Evolutionary conservation across 2,797 vertebrate genomes (phyloP).

Genomic region (Sciurus carolinensis): DNA sequence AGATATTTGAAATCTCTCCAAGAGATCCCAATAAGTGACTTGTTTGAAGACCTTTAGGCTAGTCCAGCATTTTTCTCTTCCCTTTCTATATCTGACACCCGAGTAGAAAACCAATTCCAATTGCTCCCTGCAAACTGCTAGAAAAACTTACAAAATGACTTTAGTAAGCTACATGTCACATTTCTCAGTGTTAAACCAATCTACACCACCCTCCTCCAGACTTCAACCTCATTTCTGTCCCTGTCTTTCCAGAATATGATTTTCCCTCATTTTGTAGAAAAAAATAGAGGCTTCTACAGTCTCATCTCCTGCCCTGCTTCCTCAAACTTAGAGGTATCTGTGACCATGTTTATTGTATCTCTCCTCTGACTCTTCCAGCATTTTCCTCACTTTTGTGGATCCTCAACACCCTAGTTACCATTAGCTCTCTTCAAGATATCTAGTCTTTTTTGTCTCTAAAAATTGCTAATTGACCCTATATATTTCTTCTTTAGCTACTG

Average conservation of each 20-base stretch:
- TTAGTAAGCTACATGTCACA: slow-evolving; percentile 1
- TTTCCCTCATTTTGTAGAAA: slow-evolving; percentile 32
- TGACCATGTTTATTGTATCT: not conserved
- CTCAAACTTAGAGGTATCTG: not conserved
- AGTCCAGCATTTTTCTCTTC: not conserved
- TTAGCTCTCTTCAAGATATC: not conserved
- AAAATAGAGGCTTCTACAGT: not conserved
- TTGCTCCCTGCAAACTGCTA: not conserved
- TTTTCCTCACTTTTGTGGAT: not conserved
- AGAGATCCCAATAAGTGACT: slow-evolving; percentile 27
- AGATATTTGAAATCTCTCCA: not conserved
- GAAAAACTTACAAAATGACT: slow-evolving; percentile 1
- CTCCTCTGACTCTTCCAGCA: not conserved
- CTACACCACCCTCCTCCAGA: not conserved
- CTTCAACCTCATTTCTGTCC: not conserved
- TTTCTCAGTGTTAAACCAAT: slow-evolving; percentile 29
- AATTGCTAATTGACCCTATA: not conserved
- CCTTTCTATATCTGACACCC: not conserved
- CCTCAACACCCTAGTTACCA: not conserved
- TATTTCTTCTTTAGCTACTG: not conserved
- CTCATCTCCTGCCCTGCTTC: not conserved
- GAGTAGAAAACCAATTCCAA: not conserved
- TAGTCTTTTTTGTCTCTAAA: slow-evolving; percentile 47
- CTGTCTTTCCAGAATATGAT: not conserved
- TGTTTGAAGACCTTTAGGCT: not conserved